These are phyloP conservation scores for Limosa lapponica DNA, from an alignment of 2,797 vertebrate species.

Conservation along the genomic window DNA sequence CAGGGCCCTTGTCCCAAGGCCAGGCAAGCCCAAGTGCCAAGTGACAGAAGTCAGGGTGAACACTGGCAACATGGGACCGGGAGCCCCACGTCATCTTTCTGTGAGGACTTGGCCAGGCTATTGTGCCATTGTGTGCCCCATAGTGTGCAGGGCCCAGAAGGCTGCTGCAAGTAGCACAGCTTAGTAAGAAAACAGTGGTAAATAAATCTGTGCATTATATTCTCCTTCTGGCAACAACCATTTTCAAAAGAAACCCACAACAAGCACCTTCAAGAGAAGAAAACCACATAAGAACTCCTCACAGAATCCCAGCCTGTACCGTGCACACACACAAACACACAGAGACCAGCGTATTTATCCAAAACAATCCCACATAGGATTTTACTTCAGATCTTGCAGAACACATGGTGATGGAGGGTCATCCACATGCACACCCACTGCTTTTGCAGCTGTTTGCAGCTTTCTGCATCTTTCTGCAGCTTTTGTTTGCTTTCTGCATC, in stretches of 20 bases:
- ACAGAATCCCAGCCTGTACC: neutral
- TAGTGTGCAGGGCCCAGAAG: neutral
- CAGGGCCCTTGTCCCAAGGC: neutral
- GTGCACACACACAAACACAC: neutral
- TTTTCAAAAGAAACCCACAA: neutral
- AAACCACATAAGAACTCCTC: neutral
- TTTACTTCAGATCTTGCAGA: neutral
- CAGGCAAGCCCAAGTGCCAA: neutral
- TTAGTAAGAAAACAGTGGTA: neutral
- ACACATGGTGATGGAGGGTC: neutral
- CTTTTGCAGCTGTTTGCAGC: neutral
- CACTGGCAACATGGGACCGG: neutral
- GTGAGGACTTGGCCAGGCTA: neutral
- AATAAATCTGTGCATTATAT: neutral
- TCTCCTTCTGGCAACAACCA: neutral
- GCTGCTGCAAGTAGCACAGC: neutral
- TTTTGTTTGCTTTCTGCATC: no score
- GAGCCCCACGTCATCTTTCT: neutral
- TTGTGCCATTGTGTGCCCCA: neutral
- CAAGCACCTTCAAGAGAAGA: neutral
- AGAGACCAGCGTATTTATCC: neutral
- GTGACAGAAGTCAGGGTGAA: neutral
- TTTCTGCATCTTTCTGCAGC: no score
- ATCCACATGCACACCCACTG: neutral
- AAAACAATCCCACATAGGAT: neutral